Conservation (phyloP, 2,113 vertebrate genomes). For the Apodemus speciosus region DNA sequence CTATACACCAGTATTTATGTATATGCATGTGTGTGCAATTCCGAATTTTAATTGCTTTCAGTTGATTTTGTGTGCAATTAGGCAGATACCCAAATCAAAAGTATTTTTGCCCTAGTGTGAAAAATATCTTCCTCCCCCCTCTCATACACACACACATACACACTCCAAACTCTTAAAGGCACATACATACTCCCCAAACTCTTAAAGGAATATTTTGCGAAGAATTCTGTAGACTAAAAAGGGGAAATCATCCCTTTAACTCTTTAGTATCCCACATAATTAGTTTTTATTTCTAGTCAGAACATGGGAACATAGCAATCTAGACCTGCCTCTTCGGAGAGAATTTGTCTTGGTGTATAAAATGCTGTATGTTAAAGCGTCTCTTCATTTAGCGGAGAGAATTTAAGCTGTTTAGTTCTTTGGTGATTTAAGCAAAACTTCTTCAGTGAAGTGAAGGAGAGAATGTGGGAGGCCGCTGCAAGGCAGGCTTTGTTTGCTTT, state of each 20-base stretch:
- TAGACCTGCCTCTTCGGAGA: neutral
- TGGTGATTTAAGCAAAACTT: constrained; percentile 23
- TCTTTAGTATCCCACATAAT: neutral
- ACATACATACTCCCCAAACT: neutral
- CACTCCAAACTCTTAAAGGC: neutral
- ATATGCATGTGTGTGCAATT: neutral
- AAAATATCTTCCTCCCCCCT: neutral
- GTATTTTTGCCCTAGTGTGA: constrained; percentile 6
- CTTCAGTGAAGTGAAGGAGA: neutral
- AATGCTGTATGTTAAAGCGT: neutral
- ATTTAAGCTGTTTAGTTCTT: neutral
- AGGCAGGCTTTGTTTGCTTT: neutral
- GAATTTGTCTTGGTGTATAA: neutral
- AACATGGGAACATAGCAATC: neutral
- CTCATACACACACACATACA: neutral
- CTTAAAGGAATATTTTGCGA: neutral
- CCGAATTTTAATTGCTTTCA: neutral
- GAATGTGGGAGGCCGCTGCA: neutral
- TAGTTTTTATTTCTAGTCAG: neutral
- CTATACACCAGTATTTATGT: neutral
- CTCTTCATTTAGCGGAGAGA: neutral
- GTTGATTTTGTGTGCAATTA: neutral
- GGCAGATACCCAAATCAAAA: neutral
- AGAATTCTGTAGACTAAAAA: neutral
- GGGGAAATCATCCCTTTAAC: neutral